Conservation (phyloP, 92 coral and sea anemone genomes). For the Montipora capitata region DNA sequence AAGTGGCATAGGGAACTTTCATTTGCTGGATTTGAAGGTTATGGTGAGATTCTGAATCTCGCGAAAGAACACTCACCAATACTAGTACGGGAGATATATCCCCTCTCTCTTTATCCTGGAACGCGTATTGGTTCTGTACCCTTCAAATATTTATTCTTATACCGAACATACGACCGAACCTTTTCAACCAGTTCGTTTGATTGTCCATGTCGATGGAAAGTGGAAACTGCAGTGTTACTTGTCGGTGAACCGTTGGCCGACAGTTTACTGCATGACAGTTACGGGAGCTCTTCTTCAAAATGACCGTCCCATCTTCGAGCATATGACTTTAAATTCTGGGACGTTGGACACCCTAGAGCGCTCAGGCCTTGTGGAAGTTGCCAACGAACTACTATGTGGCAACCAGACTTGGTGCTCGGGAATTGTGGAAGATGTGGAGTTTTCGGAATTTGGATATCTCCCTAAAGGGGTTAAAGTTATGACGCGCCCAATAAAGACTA, state of each 20-base stretch:
- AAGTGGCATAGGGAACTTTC: too few species aligned
- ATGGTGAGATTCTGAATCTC: too few species aligned
- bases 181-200: conserved; percentile 43
- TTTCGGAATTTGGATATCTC: conserved; percentile 31
- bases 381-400: conserved; percentile 28
- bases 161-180: conserved; percentile 29
- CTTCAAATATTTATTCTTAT: conserved; percentile 25
- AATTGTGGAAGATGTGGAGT: conserved; percentile 36
- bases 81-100: too few species aligned
- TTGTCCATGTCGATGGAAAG: conserved; percentile 25
- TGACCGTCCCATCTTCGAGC: conserved; percentile 8
- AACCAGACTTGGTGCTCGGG: conserved; percentile 37
- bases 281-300: too few species aligned
- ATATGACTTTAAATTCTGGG: conserved; percentile 16
- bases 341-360: conserved; percentile 2
- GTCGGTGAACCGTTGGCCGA: too few species aligned
- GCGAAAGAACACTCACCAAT: too few species aligned
- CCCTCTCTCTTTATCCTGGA: too few species aligned
- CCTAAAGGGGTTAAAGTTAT: conserved; percentile 27
- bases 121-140: not conserved
- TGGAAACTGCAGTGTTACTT: not conserved
- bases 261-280: too few species aligned
- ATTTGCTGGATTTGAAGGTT: too few species aligned
- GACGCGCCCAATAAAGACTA: not conserved
- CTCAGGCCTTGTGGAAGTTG: conserved; percentile 7